Base-by-base conservation (phyloP, 2,888 invertebrate species). In the Mimachlamys varia region DNA sequence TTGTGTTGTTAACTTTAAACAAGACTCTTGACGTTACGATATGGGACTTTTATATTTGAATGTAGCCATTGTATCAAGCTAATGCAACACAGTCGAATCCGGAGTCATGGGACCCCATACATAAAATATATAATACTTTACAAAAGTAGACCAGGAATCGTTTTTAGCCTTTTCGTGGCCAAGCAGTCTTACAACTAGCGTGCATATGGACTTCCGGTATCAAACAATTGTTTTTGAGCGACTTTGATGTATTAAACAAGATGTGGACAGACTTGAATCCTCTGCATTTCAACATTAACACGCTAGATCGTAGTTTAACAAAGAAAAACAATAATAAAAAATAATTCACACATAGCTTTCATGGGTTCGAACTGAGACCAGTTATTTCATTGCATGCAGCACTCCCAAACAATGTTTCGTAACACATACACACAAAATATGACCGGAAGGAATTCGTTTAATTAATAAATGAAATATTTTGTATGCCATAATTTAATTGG, bases 161-260 rank as follows among this genome's bases (percentile, higher is more conserved):
- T 15, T 76, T 76, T 76, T 76, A 76, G 27, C 22, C 76, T 13
- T 76, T 76, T 76, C 13, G 33, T 58, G 33, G 33, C 33, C 76
- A 76, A 76, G 33, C 33, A 76, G 33, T 76, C 76, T 27, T 76
- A 33, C 27, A 76, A 76, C 27, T 76, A 22, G 76, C 33, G 76
- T 76, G 76, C 17, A 76, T 12, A 2, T 33, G 27, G 12, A 15
- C 12, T 76, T 76, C 27, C 33, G 76, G 76, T 76, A 76, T 76
- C 2, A 7, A 33, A 33, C 27, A 76, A 33, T 7, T 13, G 76
- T 76, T 76, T 76, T 27, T 7, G 76, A 10, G 33, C 33, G 76
- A 33, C 76, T 76, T 76, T 76, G 76, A 76, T 76, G 76, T 76
- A 33, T 76, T 33, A 76, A 76, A 76, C 33, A 76, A 76, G 33